Evolutionary conservation across 2,888 invertebrate species (phyloP).

Genomic region (Tachina grossa): DNA sequence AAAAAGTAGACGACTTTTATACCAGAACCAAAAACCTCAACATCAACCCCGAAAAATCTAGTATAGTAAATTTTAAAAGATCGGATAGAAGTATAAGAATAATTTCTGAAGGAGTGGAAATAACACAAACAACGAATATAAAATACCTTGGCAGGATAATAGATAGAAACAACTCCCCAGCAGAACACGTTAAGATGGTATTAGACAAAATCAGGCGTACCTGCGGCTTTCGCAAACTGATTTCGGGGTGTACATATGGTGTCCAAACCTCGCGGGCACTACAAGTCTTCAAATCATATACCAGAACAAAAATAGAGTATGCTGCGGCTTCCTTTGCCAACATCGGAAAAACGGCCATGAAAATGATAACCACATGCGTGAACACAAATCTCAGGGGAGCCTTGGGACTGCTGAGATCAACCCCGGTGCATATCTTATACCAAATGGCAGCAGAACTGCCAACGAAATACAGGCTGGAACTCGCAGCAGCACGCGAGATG

Average conservation of each 20-base stretch:
- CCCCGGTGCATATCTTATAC: neutral
- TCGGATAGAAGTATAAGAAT: neutral
- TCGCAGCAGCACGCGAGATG: too few relatives aligned
- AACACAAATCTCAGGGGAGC: neutral
- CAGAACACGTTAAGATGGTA: neutral
- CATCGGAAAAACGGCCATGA: neutral
- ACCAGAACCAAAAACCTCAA: too few relatives aligned
- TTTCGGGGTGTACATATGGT: neutral
- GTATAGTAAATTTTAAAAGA: too few relatives aligned
- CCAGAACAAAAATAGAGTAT: neutral
- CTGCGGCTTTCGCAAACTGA: neutral
- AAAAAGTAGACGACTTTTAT: too few relatives aligned
- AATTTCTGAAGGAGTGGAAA: neutral
- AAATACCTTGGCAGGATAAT: neutral
- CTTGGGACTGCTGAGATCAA: neutral
- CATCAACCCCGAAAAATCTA: too few relatives aligned
- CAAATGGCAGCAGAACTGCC: neutral
- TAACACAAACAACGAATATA: neutral
- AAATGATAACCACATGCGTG: neutral
- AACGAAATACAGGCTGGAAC: neutral
- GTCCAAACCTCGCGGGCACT: neutral
- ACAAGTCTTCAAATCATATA: neutral
- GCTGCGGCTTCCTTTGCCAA: neutral
- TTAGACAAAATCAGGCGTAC: neutral
- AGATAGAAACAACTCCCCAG: neutral